Conservation (phyloP, 2,113 vertebrate genomes). For the Glareola pratincola region DNA sequence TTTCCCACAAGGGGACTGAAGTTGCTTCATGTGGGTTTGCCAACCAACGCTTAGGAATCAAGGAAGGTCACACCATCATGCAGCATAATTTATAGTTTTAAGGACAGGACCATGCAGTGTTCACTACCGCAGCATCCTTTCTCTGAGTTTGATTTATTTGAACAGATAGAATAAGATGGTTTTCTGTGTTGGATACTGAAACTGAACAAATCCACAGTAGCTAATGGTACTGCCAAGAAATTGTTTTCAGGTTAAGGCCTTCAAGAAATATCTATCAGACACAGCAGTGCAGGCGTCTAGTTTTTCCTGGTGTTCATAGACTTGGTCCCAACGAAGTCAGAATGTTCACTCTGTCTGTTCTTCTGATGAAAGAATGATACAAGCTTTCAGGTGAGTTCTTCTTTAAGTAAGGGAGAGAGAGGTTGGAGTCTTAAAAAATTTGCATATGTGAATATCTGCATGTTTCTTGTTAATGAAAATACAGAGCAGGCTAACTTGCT, state of each 20-base stretch:
- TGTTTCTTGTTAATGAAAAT: background rate
- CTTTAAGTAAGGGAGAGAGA: background rate
- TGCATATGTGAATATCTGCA: background rate
- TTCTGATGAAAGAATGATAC: background rate
- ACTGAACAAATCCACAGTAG: background rate
- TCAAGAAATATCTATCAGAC: background rate
- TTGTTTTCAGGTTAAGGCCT: background rate
- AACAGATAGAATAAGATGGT: background rate
- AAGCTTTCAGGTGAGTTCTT: background rate
- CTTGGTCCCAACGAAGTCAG: background rate
- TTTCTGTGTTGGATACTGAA: background rate
- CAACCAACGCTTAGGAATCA: background rate
- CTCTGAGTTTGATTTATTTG: background rate
- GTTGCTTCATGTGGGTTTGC: background rate
- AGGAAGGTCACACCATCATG: background rate
- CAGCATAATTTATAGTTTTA: background rate
- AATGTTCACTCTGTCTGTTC: background rate
- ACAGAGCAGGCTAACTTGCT: background rate
- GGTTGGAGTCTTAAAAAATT: background rate
- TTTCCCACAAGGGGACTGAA: background rate
- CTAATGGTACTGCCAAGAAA: background rate
- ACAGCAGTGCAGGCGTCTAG: background rate
- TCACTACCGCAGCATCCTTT: background rate
- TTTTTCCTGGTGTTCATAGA: background rate
- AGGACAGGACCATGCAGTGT: background rate